These are phyloP conservation scores for Dicranocentrus wangi DNA, from an alignment of 2,888 invertebrate species.

Conservation along the genomic window DNA sequence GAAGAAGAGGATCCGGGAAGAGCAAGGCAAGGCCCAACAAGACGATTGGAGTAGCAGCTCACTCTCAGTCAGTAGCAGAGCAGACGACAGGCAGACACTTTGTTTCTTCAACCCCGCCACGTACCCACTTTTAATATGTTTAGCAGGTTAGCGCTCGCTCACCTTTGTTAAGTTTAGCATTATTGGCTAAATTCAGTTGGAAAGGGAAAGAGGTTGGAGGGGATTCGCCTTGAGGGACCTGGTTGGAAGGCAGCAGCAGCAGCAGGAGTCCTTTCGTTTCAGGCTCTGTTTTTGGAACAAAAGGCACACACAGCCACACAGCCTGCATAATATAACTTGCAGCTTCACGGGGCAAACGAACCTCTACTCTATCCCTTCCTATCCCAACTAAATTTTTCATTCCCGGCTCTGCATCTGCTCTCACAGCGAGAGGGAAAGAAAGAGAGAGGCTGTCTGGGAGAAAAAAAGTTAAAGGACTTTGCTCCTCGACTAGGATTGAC, in stretches of 20 bases:
- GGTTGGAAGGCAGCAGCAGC: not conserved
- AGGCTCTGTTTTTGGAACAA: not conserved
- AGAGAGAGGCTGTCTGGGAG: not conserved
- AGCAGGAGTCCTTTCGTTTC: conserved; percentile 16
- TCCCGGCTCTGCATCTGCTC: conserved; percentile 13
- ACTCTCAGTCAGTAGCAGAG: too few species aligned
- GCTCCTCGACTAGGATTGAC: not conserved
- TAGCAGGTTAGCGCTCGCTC: not conserved
- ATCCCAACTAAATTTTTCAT: conserved; percentile 37
- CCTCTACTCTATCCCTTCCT: too few species aligned
- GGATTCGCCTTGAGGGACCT: conserved; percentile 40
- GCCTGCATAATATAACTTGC: too few species aligned
- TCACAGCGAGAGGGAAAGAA: not conserved
- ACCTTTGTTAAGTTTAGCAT: conserved; percentile 20
- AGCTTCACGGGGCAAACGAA: too few species aligned
- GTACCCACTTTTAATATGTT: not conserved
- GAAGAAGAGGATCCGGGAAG: not conserved
- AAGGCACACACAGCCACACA: too few species aligned
- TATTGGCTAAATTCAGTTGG: conserved; percentile 36
- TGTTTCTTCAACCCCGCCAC: too few species aligned
- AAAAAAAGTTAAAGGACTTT: not conserved
- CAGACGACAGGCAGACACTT: too few species aligned
- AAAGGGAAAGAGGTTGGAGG: conserved; percentile 3
- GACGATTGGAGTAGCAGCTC: not conserved
- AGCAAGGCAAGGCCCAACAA: not conserved